Base-by-base conservation (phyloP, 2,888 invertebrate genomes). In the Dioctria linearis region DNA sequence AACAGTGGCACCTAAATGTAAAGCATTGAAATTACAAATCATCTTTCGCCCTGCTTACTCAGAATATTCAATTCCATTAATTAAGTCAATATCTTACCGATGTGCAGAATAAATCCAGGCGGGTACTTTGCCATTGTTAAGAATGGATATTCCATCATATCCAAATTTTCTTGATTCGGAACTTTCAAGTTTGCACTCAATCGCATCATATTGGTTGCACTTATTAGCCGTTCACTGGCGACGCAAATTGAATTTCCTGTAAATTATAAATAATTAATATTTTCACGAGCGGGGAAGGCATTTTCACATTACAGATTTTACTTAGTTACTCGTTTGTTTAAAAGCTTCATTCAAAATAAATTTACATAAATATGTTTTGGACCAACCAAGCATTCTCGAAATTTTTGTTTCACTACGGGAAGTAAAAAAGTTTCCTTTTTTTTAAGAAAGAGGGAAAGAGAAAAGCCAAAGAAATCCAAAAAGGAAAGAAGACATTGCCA, bases 81-180 rank as follows among this genome's bases (percentile, higher is more conserved):
- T 25, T 25, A 25, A 25, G 25, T 25, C 25, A 25, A 59, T 59
- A n/a, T 46, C 81, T 88, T 88, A 94, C 96, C 98, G 84, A 98
- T 92, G 87, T 96, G 95, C 25, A 95, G 91, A 84, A 98, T 93
- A 86, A 98, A 97, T 9, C 96, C 97, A 0, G 93, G 90, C 5
- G 98, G 98, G 88, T 96, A 97, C 85, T 95, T 95, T 0, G 94
- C 92, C 92, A 98, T 94, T 0, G 98, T 98, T 78, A 99, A 91
- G 88, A 99, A 98, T 0, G 98, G 98, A 88, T 97, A 98, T 86
- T 98, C 98, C 87, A 97, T 89, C 93, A 97, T 94, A 83, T 97
- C 97, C 85, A 97, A 90, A 86, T 93, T 94, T 83, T 95, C 95
- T 86, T 94, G 94, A 90, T 93, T 92, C 0, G 92, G 91, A 0